A percentile compares a stretch with the other conserved stretches of the same genome.
Evolutionary conservation across 1,140 invertebrate species (phyloP).

Genomic region (Drosophila pachea): DNA sequence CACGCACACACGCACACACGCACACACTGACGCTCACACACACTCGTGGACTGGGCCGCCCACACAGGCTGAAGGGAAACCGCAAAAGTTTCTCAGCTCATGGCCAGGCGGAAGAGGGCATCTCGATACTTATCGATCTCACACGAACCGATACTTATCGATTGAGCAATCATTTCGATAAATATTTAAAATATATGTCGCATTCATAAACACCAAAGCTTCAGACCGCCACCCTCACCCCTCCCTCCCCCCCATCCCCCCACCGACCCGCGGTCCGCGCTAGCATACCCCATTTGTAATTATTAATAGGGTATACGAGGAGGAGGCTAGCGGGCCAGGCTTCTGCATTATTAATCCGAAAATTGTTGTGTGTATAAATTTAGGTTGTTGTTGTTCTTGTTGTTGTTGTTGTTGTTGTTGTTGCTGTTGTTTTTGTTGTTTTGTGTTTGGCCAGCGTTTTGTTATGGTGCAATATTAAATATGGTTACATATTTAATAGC

Average conservation of each 20-base stretch:
- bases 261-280: no score
- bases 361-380: slow-evolving; percentile 46
- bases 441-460: slow-evolving; percentile 32
- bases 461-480: slow-evolving; percentile 59
- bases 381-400: neutral
- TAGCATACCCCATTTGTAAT: neutral
- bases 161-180: no score
- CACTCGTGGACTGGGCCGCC: neutral
- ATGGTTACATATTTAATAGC: slow-evolving; percentile 66
- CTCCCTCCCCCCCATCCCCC: neutral
- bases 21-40: neutral
- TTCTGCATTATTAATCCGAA: slow-evolving; percentile 68
- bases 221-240: neutral
- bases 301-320: neutral
- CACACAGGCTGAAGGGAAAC: no score
- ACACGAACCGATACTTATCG: no score
- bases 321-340: slow-evolving; percentile 37
- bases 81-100: slow-evolving; percentile 53
- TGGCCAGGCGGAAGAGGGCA: slow-evolving; percentile 3
- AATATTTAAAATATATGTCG: no score
- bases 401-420: slow-evolving; percentile 5
- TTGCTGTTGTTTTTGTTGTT: no score
- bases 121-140: no score
- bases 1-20: slow-evolving; percentile 23
- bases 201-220: no score